Base-by-base conservation (phyloP, 23 tunicate species). In the Halocynthia roretzi region DNA sequence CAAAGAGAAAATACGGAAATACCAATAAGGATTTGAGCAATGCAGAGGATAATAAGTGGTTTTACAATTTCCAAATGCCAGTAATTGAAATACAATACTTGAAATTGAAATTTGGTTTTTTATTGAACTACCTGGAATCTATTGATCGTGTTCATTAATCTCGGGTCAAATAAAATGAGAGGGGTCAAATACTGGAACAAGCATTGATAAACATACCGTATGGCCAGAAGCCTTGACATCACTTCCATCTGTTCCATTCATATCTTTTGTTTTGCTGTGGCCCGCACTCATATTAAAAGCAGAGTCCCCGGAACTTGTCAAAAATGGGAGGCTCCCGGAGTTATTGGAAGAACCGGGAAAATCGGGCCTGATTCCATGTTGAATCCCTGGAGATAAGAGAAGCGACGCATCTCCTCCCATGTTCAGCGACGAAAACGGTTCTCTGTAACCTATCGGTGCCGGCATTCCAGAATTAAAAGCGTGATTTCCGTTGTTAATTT, bases 381-480 rank as follows among this genome's bases (percentile, higher is more conserved):
- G 44, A 31, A 31, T 31, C 44, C 44, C 44, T 8, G 65, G 78
- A 50, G 78, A 74, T 14, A 74, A 14, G 9, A 74, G 78, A 1
- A 10, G 22, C 58, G 55, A 52, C 9, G 78, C 21, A 54, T 74
- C 78, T 10, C 78, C 78, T 12, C 88, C 77, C 52, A 66, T 19
- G 10, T 50, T 40, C 11, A 78, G 76, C 50, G 71, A 68, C 57
- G 74, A 66, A 10, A 73, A 80, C 19, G 88, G 87, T 58, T 87
- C 74, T 8, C 87, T 85, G 62, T 57, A 89, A 7, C 96, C 96
- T 53, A 89, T 84, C 5, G 96, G 96, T 1, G 82, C 64, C 9
- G 87, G 87, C 51, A 76, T 62, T 55, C 73, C 14, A 8, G 9
- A 8, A 15, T 65, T 65, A 15, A 20, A 65, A 9, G 48, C 70